Conservation (phyloP, 2,113 vertebrate species). For the Synchiropus splendidus region DNA sequence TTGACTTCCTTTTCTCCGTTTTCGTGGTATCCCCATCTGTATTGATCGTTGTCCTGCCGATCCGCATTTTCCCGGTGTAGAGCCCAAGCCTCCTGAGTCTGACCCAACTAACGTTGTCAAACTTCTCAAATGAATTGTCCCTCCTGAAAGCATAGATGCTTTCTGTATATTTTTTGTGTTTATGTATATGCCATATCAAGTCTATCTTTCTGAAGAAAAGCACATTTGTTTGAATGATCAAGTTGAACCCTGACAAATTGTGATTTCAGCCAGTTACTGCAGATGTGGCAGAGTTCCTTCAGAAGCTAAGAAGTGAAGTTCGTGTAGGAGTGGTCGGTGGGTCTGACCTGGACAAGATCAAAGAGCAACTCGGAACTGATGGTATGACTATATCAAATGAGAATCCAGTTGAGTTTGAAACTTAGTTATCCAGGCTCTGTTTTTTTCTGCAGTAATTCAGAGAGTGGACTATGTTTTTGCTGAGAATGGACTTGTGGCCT, state of each 20-base stretch:
- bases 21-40: too few relatives aligned
- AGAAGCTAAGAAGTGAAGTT: conserved; percentile 66
- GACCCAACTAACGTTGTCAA: too few relatives aligned
- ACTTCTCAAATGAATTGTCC: too few relatives aligned
- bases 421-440: neutral
- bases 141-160: too few relatives aligned
- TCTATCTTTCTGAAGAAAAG: too few relatives aligned
- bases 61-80: too few relatives aligned
- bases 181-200: too few relatives aligned
- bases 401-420: neutral
- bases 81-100: too few relatives aligned
- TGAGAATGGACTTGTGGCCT: conserved; percentile 92
- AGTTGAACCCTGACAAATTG: conserved; percentile 1
- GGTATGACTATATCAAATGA: conserved; percentile 48
- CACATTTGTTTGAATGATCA: too few relatives aligned
- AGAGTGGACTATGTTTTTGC: conserved; percentile 88
- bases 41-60: too few relatives aligned
- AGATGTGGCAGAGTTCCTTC: conserved; percentile 77
- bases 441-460: conserved; percentile 71
- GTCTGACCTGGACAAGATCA: conserved; percentile 82
- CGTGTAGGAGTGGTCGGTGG: conserved; percentile 87
- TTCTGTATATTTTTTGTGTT: too few relatives aligned
- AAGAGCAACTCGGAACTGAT: conserved; percentile 85
- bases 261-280: conserved; percentile 68
- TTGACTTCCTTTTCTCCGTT: too few relatives aligned